Evolutionary conservation across 2,113 vertebrate genomes (phyloP).

Genomic region (Neolamprologus cancellatus): DNA sequence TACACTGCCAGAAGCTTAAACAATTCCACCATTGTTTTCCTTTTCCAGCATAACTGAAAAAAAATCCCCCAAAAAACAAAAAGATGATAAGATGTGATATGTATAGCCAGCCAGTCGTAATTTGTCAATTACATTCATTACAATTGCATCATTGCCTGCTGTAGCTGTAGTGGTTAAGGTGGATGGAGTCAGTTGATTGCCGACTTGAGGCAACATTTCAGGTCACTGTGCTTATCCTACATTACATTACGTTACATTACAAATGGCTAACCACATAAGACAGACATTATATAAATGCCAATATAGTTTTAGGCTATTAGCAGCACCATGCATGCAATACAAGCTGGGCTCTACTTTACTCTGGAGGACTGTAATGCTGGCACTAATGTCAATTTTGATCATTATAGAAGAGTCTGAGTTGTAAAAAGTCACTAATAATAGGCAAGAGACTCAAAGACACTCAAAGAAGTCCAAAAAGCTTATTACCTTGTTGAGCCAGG

Average conservation of each 20-base stretch:
- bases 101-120: not conserved
- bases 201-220: not conserved
- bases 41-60: not conserved
- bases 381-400: not conserved
- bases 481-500: conserved; percentile 64
- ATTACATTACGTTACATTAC: not conserved
- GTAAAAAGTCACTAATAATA: not conserved
- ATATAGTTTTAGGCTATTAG: not conserved
- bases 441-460: not conserved
- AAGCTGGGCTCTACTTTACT: not conserved
- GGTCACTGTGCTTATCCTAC: not conserved
- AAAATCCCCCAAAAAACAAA: rapidly evolving
- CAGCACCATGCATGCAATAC: not conserved
- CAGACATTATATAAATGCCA: not conserved
- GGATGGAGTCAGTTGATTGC: not conserved
- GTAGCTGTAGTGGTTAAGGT: not conserved
- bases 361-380: not conserved
- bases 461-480: not conserved
- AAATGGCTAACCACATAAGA: not conserved
- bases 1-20: not conserved
- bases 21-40: not conserved
- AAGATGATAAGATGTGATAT: not conserved
- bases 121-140: not conserved
- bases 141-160: rapidly evolving
- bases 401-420: not conserved